Evolutionary conservation across 2,888 invertebrate genomes (phyloP).

Genomic region (Acrobasis suavella): DNA sequence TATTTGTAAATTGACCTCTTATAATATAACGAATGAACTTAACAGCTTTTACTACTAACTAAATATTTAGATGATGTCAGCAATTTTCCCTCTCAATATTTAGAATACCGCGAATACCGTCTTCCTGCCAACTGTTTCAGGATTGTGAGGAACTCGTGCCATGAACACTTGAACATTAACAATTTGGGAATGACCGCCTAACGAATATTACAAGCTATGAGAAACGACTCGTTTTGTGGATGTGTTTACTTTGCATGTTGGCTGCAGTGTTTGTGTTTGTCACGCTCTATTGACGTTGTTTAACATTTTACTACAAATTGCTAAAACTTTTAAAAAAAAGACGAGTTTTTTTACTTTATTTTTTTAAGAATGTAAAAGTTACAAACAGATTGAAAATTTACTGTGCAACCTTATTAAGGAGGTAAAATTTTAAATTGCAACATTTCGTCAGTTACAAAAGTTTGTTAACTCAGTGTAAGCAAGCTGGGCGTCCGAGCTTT

Average conservation of each 20-base stretch:
- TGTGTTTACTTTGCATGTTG: conserved; percentile 74
- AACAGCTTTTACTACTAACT: conserved; percentile 49
- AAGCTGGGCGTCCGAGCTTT: too few species aligned
- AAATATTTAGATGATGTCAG: conserved; percentile 36
- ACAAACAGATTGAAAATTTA: too few species aligned
- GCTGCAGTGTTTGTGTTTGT: conserved; percentile 73
- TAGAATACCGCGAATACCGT: conserved; percentile 74
- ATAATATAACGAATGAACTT: conserved; percentile 21
- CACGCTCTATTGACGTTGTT: conserved; percentile 45
- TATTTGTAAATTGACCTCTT: neutral
- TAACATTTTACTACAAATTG: conserved; percentile 18
- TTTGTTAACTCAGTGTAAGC: too few species aligned
- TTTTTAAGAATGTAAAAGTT: too few species aligned
- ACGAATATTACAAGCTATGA: conserved; percentile 67
- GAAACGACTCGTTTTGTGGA: conserved; percentile 64
- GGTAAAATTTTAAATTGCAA: too few species aligned
- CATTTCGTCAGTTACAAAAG: too few species aligned
- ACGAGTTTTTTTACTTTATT: too few species aligned
- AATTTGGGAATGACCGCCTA: conserved; percentile 73
- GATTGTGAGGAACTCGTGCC: conserved; percentile 52
- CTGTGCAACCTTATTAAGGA: too few species aligned
- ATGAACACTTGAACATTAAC: conserved; percentile 65
- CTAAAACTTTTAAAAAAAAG: neutral
- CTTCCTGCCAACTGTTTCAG: conserved; percentile 73
- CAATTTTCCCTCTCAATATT: conserved; percentile 43